Evolutionary conservation across 1,140 invertebrate species (phyloP), one percentile per base, ranked within the genome.

Genomic region (Fragariocoptes setiger): DNA sequence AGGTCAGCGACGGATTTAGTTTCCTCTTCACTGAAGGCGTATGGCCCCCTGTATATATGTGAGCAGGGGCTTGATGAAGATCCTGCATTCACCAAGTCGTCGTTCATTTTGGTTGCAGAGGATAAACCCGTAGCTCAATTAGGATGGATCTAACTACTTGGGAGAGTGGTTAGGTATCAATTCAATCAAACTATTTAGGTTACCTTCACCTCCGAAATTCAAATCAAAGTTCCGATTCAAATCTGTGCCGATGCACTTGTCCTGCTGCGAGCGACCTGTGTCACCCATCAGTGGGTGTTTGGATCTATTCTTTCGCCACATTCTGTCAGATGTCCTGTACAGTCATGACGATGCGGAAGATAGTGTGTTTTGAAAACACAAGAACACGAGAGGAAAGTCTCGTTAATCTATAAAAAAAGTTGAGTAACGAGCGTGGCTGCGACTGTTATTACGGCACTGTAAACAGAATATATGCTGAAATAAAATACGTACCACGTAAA

Each of bases 1-100:
- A 49, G 44, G 13, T 53, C 51, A 13, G 46, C 38, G 1, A 53
- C 43, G 13, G 54, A 54, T 17, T 44, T 21, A 4, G 48, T 52
- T 41, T 59, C 57, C 1, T 47, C 52, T 43, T 59, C 57, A 0
- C 56, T 59, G 38, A 55, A 52, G 3, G 57, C 42, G 5, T 35
- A 16, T 13, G 47, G 44, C 1, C 52, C 52, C 13, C 44, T 20
- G 41, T 51, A 54, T 4, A 49, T 47, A 8, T 49, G 45, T 3
- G 49, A 51, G 35, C 51, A 53, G 3, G 46, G 38, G 36, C 48
- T 42, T 2, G 31, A 19, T 36, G 44, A 48, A 2, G 47, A 42
- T n/a, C 49, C 47, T 16, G 48, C 47, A 3, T 40, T 42, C 21
- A 21, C 25, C 20, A 41, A 41, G 20, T 37, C 18, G 13, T 16